Percentiles rank a stretch among this genome's conserved stretches.
Conservation (phyloP, 2,797 vertebrate genomes). For the Siniperca undulata region DNA sequence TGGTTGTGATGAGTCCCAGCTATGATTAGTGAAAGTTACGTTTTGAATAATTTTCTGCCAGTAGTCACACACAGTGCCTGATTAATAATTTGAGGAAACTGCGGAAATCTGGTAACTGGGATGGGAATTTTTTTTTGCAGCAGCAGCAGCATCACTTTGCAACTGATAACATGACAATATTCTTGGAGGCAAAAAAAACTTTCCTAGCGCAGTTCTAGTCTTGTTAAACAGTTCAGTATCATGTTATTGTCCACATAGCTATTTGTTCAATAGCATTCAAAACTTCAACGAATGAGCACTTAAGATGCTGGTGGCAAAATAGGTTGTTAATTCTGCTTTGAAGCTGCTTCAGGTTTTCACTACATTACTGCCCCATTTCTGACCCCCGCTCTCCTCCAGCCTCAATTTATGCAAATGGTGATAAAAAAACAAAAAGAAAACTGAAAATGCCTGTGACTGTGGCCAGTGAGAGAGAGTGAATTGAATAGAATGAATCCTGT, state of each 20-base stretch:
- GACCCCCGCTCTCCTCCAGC: constrained; percentile 23
- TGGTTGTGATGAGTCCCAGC: not conserved
- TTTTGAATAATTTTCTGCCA: not conserved
- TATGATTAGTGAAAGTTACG: not conserved
- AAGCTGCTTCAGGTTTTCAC: constrained; percentile 26
- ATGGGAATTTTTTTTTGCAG: not conserved
- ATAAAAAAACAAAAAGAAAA: constrained; percentile 63
- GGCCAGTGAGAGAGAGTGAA: constrained; percentile 59
- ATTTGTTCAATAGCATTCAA: not conserved
- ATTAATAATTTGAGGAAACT: not conserved
- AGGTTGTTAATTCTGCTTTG: constrained; percentile 33
- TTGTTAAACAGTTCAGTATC: constrained; percentile 11
- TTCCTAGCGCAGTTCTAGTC: not conserved
- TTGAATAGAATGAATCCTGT: constrained; percentile 68
- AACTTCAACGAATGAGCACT: constrained; percentile 11
- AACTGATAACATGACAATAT: not conserved
- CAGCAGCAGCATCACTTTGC: not conserved
- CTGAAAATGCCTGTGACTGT: constrained; percentile 67
- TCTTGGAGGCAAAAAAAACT: not conserved
- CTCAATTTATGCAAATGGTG: constrained; percentile 51
- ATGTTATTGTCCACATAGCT: not conserved
- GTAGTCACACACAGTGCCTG: not conserved
- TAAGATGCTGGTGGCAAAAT: constrained; percentile 1
- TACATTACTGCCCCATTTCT: constrained; percentile 59
- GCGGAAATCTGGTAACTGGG: not conserved